These are phyloP conservation scores for Allophyes oxyacanthae DNA, from an alignment of 2,888 invertebrate species.

Conservation along the genomic window DNA sequence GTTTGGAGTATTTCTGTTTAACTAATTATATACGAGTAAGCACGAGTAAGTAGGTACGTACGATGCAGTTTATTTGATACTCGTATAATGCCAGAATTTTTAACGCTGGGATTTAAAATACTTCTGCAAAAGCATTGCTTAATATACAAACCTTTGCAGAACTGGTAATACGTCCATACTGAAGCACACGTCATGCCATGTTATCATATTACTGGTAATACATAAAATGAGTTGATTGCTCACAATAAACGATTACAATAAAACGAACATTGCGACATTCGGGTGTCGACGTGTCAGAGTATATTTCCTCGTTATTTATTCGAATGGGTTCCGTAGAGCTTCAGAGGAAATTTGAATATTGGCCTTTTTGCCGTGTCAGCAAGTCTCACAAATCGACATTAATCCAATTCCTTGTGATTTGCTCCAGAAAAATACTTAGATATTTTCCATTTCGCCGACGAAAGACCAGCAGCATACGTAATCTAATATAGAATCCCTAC, in stretches of 20 bases:
- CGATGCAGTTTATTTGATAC: no score
- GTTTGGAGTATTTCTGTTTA: no score
- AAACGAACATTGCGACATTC: neutral
- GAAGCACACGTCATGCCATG: no score
- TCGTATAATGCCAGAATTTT: no score
- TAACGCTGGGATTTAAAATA: no score
- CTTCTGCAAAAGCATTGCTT: no score
- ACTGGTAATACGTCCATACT: no score
- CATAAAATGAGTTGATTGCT: constrained; percentile 9
- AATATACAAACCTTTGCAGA: no score
- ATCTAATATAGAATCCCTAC: constrained; percentile 47
- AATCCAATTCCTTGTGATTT: constrained; percentile 47
- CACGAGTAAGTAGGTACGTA: no score
- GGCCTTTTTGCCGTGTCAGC: constrained; percentile 30
- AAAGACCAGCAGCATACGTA: constrained; percentile 24
- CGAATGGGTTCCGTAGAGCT: constrained; percentile 24
- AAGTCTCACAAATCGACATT: constrained; percentile 23
- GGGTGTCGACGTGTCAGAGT: constrained; percentile 3
- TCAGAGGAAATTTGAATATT: constrained; percentile 47
- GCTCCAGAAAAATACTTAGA: constrained; percentile 31
- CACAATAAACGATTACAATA: constrained; percentile 8
- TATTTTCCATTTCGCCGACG: constrained; percentile 30
- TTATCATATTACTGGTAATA: no score
- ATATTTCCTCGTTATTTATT: constrained; percentile 37
- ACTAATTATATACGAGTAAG: no score